Evolutionary conservation across 2,888 invertebrate species (phyloP).

Genomic region (Dusona sp.): DNA sequence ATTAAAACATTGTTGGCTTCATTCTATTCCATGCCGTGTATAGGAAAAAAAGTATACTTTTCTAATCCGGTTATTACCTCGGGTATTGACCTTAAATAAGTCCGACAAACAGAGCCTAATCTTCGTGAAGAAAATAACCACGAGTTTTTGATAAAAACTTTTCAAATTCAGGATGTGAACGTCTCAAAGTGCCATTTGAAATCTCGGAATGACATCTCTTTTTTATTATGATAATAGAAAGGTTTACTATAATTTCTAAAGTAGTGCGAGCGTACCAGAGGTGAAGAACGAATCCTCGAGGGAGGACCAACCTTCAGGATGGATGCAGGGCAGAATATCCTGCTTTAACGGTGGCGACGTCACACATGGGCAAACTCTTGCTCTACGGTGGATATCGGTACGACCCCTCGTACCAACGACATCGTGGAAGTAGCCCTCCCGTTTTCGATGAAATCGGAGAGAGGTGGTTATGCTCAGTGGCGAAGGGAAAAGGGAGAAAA

Average conservation of each 20-base stretch:
- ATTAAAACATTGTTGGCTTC: background rate
- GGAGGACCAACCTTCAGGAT: slow-evolving; percentile 62
- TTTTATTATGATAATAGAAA: slow-evolving; percentile 41
- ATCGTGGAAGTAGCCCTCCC: slow-evolving; percentile 50
- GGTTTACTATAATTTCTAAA: slow-evolving; percentile 18
- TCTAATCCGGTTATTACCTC: background rate
- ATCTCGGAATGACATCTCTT: slow-evolving; percentile 56
- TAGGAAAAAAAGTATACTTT: background rate
- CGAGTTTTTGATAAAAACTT: slow-evolving; percentile 6
- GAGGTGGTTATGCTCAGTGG: background rate
- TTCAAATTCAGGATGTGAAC: slow-evolving; percentile 1
- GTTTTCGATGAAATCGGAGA: slow-evolving; percentile 37
- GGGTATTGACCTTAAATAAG: background rate
- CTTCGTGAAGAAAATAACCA: background rate
- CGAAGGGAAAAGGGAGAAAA: background rate
- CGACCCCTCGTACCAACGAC: slow-evolving; percentile 59
- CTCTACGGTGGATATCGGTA: slow-evolving; percentile 66
- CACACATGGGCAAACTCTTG: slow-evolving; percentile 56
- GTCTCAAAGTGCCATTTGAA: background rate
- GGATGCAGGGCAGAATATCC: slow-evolving; percentile 47
- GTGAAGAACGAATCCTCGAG: slow-evolving; percentile 44
- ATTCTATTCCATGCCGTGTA: background rate
- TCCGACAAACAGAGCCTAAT: background rate
- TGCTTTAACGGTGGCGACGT: slow-evolving; percentile 52
- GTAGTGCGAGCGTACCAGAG: slow-evolving; percentile 27